A percentile compares a stretch with the other conserved stretches of the same genome.
Evolutionary conservation across 1,140 invertebrate genomes (phyloP).

Genomic region (Conus betulinus): DNA sequence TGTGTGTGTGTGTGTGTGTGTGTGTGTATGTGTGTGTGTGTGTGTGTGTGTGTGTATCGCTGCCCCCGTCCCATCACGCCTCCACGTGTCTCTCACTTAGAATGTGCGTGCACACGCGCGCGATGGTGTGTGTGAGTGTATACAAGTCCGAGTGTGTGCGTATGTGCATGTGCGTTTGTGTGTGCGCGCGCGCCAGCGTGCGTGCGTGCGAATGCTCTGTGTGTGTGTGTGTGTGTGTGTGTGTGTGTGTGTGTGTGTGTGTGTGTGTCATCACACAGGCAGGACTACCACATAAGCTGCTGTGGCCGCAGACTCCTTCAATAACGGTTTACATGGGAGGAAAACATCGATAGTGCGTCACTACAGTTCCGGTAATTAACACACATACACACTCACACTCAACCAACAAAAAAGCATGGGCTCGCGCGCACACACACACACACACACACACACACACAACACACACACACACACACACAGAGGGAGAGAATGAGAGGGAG

Average conservation of each 20-base stretch:
- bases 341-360: background rate
- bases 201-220: slow-evolving; percentile 14
- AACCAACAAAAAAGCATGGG: no score
- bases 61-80: no score
- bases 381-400: background rate
- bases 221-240: slow-evolving; percentile 12
- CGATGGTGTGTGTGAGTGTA: background rate
- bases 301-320: no score
- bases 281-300: no score
- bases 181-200: slow-evolving; percentile 10
- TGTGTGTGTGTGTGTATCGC: no score
- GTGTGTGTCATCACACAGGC: background rate
- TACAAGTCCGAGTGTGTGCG: background rate
- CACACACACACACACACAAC: no score
- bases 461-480: no score
- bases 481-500: background rate
- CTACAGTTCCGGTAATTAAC: background rate
- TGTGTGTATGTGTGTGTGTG: no score
- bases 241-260: slow-evolving; percentile 12
- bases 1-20: no score
- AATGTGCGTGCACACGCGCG: background rate
- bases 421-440: no score
- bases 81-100: no score
- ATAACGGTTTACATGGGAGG: background rate
- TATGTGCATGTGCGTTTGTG: background rate